Percentiles rank a stretch among this genome's conserved stretches.
Conservation (phyloP, 2,888 invertebrate species). For the Cosmopolites sordidus region DNA sequence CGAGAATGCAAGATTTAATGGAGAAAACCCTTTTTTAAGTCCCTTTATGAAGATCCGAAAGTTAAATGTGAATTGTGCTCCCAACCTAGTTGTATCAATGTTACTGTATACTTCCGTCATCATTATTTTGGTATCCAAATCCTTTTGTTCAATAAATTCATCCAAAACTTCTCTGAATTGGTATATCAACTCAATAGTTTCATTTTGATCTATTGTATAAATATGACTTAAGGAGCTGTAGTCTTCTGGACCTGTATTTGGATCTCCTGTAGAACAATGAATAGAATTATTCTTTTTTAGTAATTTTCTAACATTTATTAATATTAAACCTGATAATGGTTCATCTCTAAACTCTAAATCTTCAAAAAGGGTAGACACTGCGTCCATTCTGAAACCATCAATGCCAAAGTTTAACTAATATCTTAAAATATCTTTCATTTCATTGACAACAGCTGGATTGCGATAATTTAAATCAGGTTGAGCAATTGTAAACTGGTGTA, state of each 20-base stretch:
- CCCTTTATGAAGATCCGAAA: conserved; percentile 55
- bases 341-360: conserved; percentile 45
- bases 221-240: conserved; percentile 51
- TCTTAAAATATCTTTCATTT: conserved; percentile 55
- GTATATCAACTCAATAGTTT: conserved; percentile 62
- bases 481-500: conserved; percentile 70
- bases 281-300: neutral
- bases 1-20: conserved; percentile 57
- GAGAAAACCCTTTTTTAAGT: conserved; percentile 59
- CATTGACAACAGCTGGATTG: conserved; percentile 62
- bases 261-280: neutral
- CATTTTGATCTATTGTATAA: conserved; percentile 56
- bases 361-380: conserved; percentile 55
- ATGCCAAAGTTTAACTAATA: conserved; percentile 83
- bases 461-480: conserved; percentile 82
- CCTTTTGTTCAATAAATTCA: conserved; percentile 46
- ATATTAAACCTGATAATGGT: conserved; percentile 33
- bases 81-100: conserved; percentile 52
- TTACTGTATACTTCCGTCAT: conserved; percentile 72
- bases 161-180: conserved; percentile 62
- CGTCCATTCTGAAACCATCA: conserved; percentile 82
- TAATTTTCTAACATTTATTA: neutral
- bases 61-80: conserved; percentile 77
- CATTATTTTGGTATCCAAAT: conserved; percentile 52
- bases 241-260: conserved; percentile 6